Base-by-base conservation (phyloP, 1,140 invertebrate species). In the Drosophila seguyi region DNA sequence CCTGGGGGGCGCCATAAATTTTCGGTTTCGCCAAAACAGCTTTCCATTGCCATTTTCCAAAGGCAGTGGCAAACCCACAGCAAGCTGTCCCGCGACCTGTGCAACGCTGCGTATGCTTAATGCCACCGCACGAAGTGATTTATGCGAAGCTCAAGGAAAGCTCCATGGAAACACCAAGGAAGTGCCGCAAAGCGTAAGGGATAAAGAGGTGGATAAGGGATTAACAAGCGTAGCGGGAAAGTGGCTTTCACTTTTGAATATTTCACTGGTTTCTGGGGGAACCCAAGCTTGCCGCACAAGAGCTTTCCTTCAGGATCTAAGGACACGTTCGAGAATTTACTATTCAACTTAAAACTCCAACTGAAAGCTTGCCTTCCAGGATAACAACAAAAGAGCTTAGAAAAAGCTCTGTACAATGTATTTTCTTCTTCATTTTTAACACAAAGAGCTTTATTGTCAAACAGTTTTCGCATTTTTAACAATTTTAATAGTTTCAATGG, bases 71-170 rank as follows among this genome's bases (percentile, higher is more conserved):
- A 53, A 38, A 44, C 47, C 27, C 63, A 47, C 38, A 65, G 29
- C 38, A 13, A 22, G 38, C 27, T 34, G 61, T 67, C 3, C 20
- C 20, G 10, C 34, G 22, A n/a, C 20, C 53, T 27, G 39, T 71
- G 60, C 75, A 59, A 75, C 71, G 45, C 38, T 62, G 81, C 80
- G 80, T 83, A 83, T 79, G 75, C 75, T 82, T 71, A 63, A 79
- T 31, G 47, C 56, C 62, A 47, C 25, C 20, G 14, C 20, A 44
- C 6, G 16, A 38, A 59, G 59, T 81, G 79, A 81, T 81, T 83
- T 83, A 83, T 83, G 63, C 44, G 50, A 44, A 47, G 52, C 39
- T 47, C 25, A 14, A 11, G 13, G 14, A 52, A 39, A 55, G 52
- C 52, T 55, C 20, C 4, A 6, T 22, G 4, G 7, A 34, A 25